phyloP scores from a whole-genome alignment of 2,797 vertebrate genomes.

The Sebastes matsubarae region DNA sequence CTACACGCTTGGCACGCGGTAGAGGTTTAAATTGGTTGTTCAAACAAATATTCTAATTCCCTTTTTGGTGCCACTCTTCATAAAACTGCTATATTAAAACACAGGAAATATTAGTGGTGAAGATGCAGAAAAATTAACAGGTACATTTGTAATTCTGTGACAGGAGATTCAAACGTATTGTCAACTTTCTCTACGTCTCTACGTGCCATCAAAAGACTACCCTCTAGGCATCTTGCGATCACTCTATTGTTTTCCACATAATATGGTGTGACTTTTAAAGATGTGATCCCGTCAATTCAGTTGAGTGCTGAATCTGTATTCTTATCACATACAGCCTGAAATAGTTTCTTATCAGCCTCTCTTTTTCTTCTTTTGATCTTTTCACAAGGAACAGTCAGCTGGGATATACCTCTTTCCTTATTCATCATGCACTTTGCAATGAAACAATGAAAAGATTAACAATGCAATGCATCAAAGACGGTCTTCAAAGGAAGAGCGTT shows the following conservation, averaged over 20 bases:
- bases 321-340: constrained; percentile 26
- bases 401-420: constrained; percentile 57
- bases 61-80: neutral
- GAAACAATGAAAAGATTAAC: constrained; percentile 73
- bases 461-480: constrained; percentile 67
- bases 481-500: constrained; percentile 71
- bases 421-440: constrained; percentile 66
- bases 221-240: neutral
- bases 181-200: neutral
- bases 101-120: constrained; percentile 3
- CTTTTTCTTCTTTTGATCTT: constrained; percentile 60
- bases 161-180: neutral
- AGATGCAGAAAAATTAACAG: neutral
- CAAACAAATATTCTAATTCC: neutral
- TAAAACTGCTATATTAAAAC: neutral
- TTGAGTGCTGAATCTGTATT: constrained; percentile 33
- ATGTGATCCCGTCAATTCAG: constrained; percentile 19
- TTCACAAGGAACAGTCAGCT: constrained; percentile 54
- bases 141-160: neutral
- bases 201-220: neutral
- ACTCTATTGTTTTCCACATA: constrained; percentile 22
- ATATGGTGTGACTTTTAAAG: neutral
- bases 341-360: constrained; percentile 44
- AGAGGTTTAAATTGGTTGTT: neutral
- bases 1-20: too few species aligned